Evolutionary conservation across 92 coral and sea anemone species (phyloP).

Genomic region (Anthopleura xanthogrammica): DNA sequence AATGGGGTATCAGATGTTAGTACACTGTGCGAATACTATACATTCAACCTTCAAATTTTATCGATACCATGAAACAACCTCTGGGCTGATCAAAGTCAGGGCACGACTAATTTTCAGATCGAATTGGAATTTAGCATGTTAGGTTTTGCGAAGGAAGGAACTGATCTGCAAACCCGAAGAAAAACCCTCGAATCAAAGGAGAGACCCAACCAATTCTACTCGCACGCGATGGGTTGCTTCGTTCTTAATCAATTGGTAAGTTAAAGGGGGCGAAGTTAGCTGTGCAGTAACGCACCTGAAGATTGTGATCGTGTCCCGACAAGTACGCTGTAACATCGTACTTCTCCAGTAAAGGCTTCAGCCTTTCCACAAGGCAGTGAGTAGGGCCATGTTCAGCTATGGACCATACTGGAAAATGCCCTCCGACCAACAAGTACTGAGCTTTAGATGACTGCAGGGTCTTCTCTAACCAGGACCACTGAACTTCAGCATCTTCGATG

Average conservation of each 20-base stretch:
- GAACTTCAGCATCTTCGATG: conserved; percentile 45
- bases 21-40: not conserved
- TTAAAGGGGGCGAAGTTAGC: no score
- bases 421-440: conserved; percentile 83
- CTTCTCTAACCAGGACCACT: conserved; percentile 88
- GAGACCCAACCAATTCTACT: no score
- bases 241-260: no score
- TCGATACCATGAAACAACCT: no score
- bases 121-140: no score
- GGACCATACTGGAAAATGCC: conserved; percentile 98
- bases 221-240: no score
- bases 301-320: conserved; percentile 95
- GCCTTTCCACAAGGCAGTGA: conserved; percentile 63
- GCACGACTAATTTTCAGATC: no score
- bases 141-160: no score
- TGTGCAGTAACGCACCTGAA: conserved; percentile 58
- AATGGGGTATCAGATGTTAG: not conserved
- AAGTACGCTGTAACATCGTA: conserved; percentile 86
- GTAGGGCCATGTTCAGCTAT: conserved; percentile 99
- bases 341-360: conserved; percentile 82
- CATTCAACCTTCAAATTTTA: no score
- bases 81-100: no score
- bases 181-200: no score
- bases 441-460: conserved; percentile 79
- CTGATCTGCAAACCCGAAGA: no score